Conservation (phyloP, 2,113 vertebrate species). For the Misgurnus anguillicaudatus region DNA sequence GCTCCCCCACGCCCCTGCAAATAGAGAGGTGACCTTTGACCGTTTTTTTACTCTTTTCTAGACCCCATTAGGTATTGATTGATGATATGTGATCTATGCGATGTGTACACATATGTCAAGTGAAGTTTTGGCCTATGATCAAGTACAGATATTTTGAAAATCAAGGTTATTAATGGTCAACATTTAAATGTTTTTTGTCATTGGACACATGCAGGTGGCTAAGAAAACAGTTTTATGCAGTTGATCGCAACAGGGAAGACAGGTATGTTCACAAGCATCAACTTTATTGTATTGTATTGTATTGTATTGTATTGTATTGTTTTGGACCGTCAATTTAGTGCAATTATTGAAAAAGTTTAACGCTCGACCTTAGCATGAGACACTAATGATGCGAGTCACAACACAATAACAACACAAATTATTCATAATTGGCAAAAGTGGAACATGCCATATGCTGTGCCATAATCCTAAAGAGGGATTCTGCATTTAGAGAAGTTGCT, state of each 20-base stretch:
- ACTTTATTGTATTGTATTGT: not conserved
- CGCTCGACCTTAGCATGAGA: no score
- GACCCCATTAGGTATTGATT: not conserved
- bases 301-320: not conserved
- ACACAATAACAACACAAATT: no score
- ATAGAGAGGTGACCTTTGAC: conserved; percentile 83
- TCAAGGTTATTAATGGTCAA: not conserved
- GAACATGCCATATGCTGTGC: no score
- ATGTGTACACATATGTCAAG: not conserved
- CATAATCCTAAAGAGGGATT: no score
- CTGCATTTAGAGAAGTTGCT: no score
- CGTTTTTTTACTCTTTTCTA: not conserved
- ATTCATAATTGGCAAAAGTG: no score
- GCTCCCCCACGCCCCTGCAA: conserved; percentile 91
- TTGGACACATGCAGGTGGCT: conserved; percentile 82
- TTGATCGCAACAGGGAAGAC: conserved; percentile 93
- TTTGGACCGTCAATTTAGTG: not conserved
- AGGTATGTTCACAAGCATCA: conserved; percentile 73
- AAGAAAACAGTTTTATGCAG: conserved; percentile 93
- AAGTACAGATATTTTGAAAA: no score
- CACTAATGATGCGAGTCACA: no score
- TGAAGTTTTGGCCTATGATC: no score
- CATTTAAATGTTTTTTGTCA: not conserved
- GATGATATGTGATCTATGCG: not conserved
- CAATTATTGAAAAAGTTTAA: no score